Evolutionary conservation across 2,888 invertebrate genomes (phyloP), one percentile per base, ranked within the genome.

Genomic region (Drosophila prolongata): DNA sequence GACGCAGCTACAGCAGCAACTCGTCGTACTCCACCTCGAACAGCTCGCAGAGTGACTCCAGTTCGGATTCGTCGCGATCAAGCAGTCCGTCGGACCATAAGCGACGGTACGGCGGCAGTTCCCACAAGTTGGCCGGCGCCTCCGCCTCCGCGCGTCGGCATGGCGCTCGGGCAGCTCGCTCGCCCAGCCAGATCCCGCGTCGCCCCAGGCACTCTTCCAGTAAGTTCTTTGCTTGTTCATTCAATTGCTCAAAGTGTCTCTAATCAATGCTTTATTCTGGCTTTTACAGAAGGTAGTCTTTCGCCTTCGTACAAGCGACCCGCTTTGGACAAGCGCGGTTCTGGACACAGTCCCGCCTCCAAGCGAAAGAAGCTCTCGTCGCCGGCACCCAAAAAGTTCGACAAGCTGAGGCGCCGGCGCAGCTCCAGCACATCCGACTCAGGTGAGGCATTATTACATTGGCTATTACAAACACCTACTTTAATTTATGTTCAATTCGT

Each of bases 11-110:
- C 60, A 92, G 91, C 79, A 91, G 90, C 50, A 92, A 92, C 19
- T 90, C 92, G 78, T 90, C 91, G 44, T 92, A 91, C 80, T 91
- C 91, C 75, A 94, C 95, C 74, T 95, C 96, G 19, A 96, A 96
- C 84, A 95, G 95, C 73, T 95, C 95, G 2, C 95, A 95, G 40
- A 96, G 96, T 35, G 95, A 95, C 64, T 87, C 86, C 44, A 87
- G 87, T 34, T 95, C 95, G 80, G 92, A 92, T 38, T 90, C 92
- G 11, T 92, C 92, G 65, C 89, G 91, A 14, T 91, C 92, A 3
- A 87, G 91, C 50, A 91, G 90, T 60, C 90, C 90, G 9, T 80
- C 89, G 8, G 89, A 88, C 0, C 88, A 89, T 38, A 90, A 90
- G 54, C 89, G 91, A 27, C 91, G 91, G 49, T 92, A 92, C 60